phyloP scores from a whole-genome alignment of 2,888 invertebrate genomes.

The Griposia aprilina region DNA sequence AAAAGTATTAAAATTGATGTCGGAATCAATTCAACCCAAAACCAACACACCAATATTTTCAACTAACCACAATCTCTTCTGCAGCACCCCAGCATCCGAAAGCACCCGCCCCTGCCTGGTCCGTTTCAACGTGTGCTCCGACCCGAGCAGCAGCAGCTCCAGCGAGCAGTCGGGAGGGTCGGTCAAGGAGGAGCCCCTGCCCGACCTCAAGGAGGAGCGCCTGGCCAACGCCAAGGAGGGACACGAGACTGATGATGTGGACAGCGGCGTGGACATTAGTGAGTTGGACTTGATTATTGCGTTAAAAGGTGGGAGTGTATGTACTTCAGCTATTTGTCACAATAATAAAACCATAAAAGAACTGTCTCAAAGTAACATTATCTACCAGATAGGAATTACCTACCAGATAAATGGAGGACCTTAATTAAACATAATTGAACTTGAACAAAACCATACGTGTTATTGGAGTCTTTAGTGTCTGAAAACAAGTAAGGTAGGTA shows the following conservation, averaged over 20 bases:
- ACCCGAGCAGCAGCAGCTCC: slow-evolving; percentile 81
- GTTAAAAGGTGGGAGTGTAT: too few relatives aligned
- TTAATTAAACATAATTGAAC: too few relatives aligned
- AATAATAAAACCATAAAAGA: neutral
- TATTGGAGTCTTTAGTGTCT: neutral
- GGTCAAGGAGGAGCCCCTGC: slow-evolving; percentile 59
- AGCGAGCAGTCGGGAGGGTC: slow-evolving; percentile 73
- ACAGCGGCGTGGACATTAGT: slow-evolving; percentile 61
- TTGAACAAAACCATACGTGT: neutral
- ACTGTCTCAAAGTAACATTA: neutral
- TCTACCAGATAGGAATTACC: neutral
- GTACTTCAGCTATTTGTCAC: neutral
- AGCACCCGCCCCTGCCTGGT: slow-evolving; percentile 73
- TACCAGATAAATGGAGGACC: neutral
- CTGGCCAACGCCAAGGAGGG: slow-evolving; percentile 1
- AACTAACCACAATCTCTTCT: neutral
- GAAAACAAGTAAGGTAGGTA: neutral
- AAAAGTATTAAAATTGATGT: too few relatives aligned
- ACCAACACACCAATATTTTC: neutral
- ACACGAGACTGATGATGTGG: slow-evolving; percentile 61
- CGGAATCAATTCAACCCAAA: neutral
- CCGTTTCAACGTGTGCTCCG: slow-evolving; percentile 78
- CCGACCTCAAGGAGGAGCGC: slow-evolving; percentile 18
- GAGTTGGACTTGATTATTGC: slow-evolving; percentile 17
- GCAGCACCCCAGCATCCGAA: slow-evolving; percentile 76